Evolutionary conservation across 2,113 vertebrate genomes (phyloP), one percentile per base, ranked within the genome.

Genomic region (Rhegmatorhina hoffmannsi): DNA sequence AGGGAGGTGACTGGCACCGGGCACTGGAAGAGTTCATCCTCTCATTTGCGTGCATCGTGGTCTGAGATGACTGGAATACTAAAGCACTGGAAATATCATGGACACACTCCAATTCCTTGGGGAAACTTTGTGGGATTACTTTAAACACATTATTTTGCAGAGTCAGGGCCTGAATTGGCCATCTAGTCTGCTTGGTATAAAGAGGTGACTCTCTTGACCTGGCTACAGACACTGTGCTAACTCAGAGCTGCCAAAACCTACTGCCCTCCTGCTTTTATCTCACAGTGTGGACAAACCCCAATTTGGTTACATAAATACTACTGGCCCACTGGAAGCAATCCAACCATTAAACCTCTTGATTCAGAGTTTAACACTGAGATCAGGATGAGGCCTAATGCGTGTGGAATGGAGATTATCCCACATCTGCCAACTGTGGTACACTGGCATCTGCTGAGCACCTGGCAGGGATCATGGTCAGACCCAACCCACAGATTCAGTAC

Each of bases 301-400:
- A 16, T 63, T 86, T 2, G 1, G 26, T 90, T 72, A 64, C 44
- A 86, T 59, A 47, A 80, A 90, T 47, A 86, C 67, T 29, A 55
- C 25, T 56, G 33, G 19, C 11, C 34, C 25, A 15, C 25, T 95
- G 83, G 93, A 96, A 91, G 20, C n/a, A 60, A 77, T 91, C 87
- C 92, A 95, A 26, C 29, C 84, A 53, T 72, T 93, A 96, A 95
- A 86, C n/a, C 82, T 86, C 92, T 66, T 78, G 79, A 85, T 90
- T 91, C 82, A 78, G 64, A 67, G 40, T 88, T 78, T 96, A 94
- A 95, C 64, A 72, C 68, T 46, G 59, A 81, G 76, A 93, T 91
- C 82, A 94, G 85, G 88, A 96, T 93, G 76, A 86, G 36, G 60
- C 20, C 92, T 90, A 86, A 86, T 60, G 68, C 0, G 0, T 47